Conservation (phyloP, 2,888 invertebrate species). For the Chaetoderma sp. region DNA sequence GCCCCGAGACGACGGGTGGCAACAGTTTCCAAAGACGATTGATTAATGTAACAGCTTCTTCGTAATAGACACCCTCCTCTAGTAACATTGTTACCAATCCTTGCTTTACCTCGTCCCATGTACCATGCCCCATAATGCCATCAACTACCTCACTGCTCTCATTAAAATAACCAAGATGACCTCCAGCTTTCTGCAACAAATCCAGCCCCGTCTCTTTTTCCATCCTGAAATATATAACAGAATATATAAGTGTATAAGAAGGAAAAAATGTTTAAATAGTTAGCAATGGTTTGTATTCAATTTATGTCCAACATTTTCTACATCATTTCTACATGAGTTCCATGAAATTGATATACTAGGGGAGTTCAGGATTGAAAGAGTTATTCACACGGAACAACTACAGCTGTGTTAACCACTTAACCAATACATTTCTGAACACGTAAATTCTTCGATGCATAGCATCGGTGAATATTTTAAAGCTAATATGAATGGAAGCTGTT, state of each 20-base stretch:
- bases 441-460: too few relatives aligned
- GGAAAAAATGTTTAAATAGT: not conserved
- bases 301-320: not conserved
- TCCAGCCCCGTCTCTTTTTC: slow-evolving; percentile 63
- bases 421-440: too few relatives aligned
- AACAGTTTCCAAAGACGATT: slow-evolving; percentile 51
- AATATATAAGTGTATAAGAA: not conserved
- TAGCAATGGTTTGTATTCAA: not conserved
- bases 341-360: too few relatives aligned
- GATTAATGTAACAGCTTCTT: slow-evolving; percentile 51
- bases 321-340: too few relatives aligned
- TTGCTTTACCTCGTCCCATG: slow-evolving; percentile 62
- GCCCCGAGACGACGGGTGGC: slow-evolving; percentile 28
- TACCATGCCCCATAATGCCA: slow-evolving; percentile 67
- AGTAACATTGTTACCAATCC: slow-evolving; percentile 61
- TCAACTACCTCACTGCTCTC: slow-evolving; percentile 47
- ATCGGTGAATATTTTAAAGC: too few relatives aligned
- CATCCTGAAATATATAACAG: slow-evolving; percentile 54
- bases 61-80: slow-evolving; percentile 56
- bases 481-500: too few relatives aligned
- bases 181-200: slow-evolving; percentile 60
- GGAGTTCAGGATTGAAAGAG: not conserved
- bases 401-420: too few relatives aligned
- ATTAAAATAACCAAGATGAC: slow-evolving; percentile 66
- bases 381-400: not conserved